Percentiles rank a stretch among this genome's conserved stretches.
phyloP scores from a whole-genome alignment of 2,797 vertebrate species.

The Emydoidea blandingii region DNA sequence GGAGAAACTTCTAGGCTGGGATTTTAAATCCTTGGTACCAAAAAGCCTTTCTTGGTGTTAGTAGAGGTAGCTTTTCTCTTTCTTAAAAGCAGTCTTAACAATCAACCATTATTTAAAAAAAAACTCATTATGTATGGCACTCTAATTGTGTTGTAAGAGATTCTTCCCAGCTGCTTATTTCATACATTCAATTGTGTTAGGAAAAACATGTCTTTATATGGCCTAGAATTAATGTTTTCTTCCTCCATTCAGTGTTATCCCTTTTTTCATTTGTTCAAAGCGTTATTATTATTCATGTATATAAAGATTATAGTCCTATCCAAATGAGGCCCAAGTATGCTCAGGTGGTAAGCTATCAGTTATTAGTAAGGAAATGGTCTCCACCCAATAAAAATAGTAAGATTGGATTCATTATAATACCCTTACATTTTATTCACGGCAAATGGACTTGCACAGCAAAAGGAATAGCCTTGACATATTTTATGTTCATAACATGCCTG shows the following conservation, averaged over 20 bases:
- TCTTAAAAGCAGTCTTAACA: not conserved
- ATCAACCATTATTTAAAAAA: not conserved
- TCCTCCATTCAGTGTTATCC: not conserved
- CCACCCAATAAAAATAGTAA: not conserved
- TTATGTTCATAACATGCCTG: slow-evolving; percentile 62
- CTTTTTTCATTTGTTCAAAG: not conserved
- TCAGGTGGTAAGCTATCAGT: slow-evolving; percentile 41
- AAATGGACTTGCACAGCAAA: slow-evolving; percentile 34
- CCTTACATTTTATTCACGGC: slow-evolving; percentile 47
- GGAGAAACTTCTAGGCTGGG: not conserved
- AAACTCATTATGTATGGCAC: not conserved
- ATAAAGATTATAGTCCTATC: slow-evolving; percentile 27
- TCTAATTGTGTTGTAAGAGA: not conserved
- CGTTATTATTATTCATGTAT: not conserved
- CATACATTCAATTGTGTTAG: not conserved
- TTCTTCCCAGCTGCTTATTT: slow-evolving; percentile 30
- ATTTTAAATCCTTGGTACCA: not conserved
- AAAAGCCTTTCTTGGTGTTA: not conserved
- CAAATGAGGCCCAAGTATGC: not conserved
- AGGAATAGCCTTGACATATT: slow-evolving; percentile 48
- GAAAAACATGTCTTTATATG: not conserved
- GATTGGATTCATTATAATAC: slow-evolving; percentile 41
- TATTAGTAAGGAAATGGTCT: not conserved
- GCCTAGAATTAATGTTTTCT: not conserved
- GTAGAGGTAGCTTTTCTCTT: not conserved